Evolutionary conservation across 2,888 invertebrate species (phyloP).

Genomic region (Eledona agricola): DNA sequence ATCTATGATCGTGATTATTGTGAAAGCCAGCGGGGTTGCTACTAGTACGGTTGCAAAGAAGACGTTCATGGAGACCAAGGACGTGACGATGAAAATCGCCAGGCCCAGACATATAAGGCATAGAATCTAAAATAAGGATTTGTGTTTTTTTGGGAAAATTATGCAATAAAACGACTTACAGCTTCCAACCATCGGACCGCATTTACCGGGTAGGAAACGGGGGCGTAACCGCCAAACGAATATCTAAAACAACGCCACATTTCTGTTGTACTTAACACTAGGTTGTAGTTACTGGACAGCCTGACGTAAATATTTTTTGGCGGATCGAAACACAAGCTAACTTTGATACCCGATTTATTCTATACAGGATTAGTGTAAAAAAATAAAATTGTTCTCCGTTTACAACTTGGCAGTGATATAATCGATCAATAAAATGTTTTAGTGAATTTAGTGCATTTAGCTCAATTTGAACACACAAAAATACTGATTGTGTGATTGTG

Average conservation of each 20-base stretch:
- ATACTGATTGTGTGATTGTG: too few relatives aligned
- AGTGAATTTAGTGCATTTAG: too few relatives aligned
- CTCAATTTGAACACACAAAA: too few relatives aligned
- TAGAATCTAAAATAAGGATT: slow-evolving; percentile 38
- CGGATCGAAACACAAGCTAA: too few relatives aligned
- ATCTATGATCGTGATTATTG: slow-evolving; percentile 9
- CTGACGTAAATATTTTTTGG: too few relatives aligned
- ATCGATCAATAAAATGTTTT: too few relatives aligned
- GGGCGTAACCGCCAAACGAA: slow-evolving; percentile 3
- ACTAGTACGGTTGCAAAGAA: not conserved
- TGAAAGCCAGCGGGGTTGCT: not conserved
- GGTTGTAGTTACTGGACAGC: slow-evolving; percentile 1
- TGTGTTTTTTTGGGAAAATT: not conserved
- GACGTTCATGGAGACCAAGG: not conserved
- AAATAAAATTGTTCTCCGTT: too few relatives aligned
- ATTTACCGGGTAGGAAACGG: slow-evolving; percentile 1
- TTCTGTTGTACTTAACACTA: not conserved
- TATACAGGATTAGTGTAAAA: too few relatives aligned
- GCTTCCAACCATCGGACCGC: slow-evolving; percentile 5
- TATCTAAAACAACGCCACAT: slow-evolving; percentile 7
- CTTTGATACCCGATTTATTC: too few relatives aligned
- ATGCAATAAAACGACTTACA: slow-evolving; percentile 19
- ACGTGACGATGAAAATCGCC: slow-evolving; percentile 12
- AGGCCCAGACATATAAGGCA: slow-evolving; percentile 37
- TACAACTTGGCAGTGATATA: too few relatives aligned